Evolutionary conservation across 2,797 vertebrate genomes (phyloP).

Genomic region (Limosa lapponica): DNA sequence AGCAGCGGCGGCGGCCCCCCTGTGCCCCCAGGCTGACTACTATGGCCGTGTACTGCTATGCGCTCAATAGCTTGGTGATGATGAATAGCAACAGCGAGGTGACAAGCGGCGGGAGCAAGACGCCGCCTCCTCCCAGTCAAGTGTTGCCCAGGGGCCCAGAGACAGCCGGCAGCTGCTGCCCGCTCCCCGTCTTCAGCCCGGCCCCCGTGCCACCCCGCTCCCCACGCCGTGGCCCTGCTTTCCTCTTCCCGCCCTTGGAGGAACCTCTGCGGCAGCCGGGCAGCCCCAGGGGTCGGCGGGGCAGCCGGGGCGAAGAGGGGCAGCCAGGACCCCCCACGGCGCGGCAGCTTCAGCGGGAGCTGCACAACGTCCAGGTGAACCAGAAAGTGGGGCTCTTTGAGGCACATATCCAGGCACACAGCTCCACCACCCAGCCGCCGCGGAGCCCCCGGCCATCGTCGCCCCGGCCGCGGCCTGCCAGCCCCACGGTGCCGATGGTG

Average conservation of each 20-base stretch:
- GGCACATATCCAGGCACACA: constrained; percentile 90
- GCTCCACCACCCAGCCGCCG: constrained; percentile 70
- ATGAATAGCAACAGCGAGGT: constrained; percentile 85
- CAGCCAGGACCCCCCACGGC: neutral
- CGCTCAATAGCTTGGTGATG: constrained; percentile 85
- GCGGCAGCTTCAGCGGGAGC: constrained; percentile 78
- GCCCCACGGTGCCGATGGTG: fast-evolving
- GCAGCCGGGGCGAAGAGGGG: constrained; percentile 42
- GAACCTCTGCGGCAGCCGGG: neutral
- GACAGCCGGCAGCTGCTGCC: constrained; percentile 4
- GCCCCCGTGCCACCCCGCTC: constrained; percentile 73
- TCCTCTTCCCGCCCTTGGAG: constrained; percentile 73
- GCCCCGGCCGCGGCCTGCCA: neutral
- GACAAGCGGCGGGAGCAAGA: constrained; percentile 74
- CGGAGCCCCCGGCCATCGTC: constrained; percentile 82
- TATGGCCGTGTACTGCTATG: constrained; percentile 89
- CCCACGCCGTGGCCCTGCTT: constrained; percentile 8
- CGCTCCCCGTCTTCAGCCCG: constrained; percentile 78
- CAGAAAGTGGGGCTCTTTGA: constrained; percentile 92
- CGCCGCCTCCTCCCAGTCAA: constrained; percentile 74
- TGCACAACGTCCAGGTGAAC: constrained; percentile 93
- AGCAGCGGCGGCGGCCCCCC: constrained; percentile 27
- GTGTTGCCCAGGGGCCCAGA: constrained; percentile 71
- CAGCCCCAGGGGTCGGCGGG: constrained; percentile 29
- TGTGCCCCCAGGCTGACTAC: constrained; percentile 75